A percentile compares a stretch with the other conserved stretches of the same genome.
Evolutionary conservation across 2,797 vertebrate genomes (phyloP).

Genomic region (Tragelaphus eurycerus): DNA sequence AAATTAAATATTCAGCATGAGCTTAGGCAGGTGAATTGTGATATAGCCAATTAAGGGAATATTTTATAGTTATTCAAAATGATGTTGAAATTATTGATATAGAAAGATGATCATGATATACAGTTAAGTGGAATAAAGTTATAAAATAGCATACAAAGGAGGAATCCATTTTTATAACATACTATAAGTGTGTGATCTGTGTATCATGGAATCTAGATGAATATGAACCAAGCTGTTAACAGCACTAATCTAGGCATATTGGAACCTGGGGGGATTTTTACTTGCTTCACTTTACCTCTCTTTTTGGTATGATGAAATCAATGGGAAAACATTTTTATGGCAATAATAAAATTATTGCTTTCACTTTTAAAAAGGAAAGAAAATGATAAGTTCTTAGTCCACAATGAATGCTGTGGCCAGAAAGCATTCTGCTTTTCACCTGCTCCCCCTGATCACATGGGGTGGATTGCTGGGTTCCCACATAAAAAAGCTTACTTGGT

Average conservation of each 20-base stretch:
- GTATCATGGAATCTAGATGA: not conserved
- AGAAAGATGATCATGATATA: not conserved
- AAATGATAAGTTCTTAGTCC: not conserved
- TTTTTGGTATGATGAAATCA: not conserved
- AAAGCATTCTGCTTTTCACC: not conserved
- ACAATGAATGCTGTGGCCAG: not conserved
- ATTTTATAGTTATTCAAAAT: not conserved
- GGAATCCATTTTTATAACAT: not conserved
- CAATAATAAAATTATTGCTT: constrained; percentile 26
- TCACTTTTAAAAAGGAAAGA: not conserved
- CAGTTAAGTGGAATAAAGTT: not conserved
- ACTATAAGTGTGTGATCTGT: not conserved
- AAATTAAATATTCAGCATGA: not conserved
- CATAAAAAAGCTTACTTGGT: not conserved
- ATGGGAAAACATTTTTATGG: not conserved
- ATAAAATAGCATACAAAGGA: not conserved
- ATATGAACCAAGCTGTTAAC: not conserved
- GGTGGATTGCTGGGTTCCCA: not conserved
- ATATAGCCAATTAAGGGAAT: not conserved
- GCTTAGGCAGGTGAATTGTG: not conserved
- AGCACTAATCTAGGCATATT: not conserved
- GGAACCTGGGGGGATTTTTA: not conserved
- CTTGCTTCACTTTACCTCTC: not conserved
- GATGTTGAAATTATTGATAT: not conserved
- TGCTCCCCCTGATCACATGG: not conserved